Conservation (phyloP, 2,113 vertebrate genomes). For the Upupa epops region DNA sequence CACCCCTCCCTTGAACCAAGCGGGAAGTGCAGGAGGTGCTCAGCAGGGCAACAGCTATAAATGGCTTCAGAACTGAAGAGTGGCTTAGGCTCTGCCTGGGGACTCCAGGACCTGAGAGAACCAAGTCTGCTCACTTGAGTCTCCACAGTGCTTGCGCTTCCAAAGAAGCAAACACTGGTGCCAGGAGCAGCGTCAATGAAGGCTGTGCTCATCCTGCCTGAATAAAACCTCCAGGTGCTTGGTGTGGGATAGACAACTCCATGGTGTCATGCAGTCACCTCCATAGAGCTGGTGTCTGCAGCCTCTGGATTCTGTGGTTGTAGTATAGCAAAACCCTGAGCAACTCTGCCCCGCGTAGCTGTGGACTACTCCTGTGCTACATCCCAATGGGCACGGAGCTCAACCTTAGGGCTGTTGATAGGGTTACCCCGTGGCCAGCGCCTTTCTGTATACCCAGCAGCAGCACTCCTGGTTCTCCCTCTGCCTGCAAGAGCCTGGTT, state of each 20-base stretch:
- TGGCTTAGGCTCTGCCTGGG: neutral
- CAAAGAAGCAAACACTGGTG: neutral
- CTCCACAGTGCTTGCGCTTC: neutral
- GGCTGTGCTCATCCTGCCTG: neutral
- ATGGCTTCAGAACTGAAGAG: neutral
- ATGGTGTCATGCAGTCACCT: rapidly evolving
- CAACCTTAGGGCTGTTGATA: neutral
- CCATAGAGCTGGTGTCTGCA: neutral
- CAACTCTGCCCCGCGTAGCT: neutral
- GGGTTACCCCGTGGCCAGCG: neutral
- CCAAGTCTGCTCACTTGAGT: neutral
- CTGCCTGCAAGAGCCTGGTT: neutral
- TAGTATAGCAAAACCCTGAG: neutral
- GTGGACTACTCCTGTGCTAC: neutral
- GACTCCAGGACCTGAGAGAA: neutral
- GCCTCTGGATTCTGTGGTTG: neutral
- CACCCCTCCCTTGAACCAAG: neutral
- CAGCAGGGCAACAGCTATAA: neutral
- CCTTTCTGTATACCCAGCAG: neutral
- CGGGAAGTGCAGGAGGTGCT: neutral
- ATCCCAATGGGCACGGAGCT: neutral
- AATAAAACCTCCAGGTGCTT: neutral
- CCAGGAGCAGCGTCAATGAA: rapidly evolving
- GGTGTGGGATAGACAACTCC: neutral
- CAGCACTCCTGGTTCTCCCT: neutral